phyloP scores from a whole-genome alignment of 2,113 vertebrate genomes.

The Campylorhamphus procurvoides region DNA sequence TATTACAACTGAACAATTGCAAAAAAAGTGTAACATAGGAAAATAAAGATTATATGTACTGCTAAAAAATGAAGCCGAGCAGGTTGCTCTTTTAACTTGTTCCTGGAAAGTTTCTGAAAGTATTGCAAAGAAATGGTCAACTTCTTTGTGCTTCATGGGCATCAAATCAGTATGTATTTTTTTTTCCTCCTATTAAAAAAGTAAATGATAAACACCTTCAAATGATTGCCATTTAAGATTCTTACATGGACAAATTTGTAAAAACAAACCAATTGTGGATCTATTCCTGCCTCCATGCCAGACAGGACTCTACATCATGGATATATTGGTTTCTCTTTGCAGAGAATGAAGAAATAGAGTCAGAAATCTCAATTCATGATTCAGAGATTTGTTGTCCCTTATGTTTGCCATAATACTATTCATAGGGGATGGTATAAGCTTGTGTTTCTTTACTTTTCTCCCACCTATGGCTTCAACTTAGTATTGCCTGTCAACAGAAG shows the following conservation, averaged over 20 bases:
- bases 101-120: neutral
- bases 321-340: neutral
- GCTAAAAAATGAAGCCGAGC: neutral
- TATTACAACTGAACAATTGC: neutral
- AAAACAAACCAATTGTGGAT: neutral
- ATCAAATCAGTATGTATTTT: neutral
- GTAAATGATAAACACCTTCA: neutral
- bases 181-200: neutral
- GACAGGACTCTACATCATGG: neutral
- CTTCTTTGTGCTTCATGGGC: neutral
- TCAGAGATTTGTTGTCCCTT: accelerated
- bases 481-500: neutral
- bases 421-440: neutral
- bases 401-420: neutral
- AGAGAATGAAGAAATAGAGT: neutral
- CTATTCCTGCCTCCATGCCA: neutral
- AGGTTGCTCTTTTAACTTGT: neutral
- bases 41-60: neutral
- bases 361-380: neutral
- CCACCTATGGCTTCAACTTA: neutral
- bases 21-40: neutral
- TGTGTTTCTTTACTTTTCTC: neutral
- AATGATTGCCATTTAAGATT: neutral
- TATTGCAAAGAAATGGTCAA: neutral
- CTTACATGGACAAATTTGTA: neutral